Evolutionary conservation across 1,140 invertebrate species (phyloP).

Genomic region (Diabrotica undecimpunctata): DNA sequence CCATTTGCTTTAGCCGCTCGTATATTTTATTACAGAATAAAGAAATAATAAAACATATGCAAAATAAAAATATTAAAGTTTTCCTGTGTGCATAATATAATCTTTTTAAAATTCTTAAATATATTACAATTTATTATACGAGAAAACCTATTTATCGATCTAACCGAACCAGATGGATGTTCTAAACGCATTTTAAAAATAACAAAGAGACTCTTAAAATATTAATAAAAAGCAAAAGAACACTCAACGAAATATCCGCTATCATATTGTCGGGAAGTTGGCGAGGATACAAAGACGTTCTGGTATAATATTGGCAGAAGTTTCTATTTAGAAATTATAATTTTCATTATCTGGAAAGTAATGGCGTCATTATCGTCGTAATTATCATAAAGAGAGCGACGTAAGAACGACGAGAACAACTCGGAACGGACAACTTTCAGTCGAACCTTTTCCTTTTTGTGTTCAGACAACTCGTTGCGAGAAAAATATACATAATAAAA

Average conservation of each 20-base stretch:
- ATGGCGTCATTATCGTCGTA: constrained; percentile 36
- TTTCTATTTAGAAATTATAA: constrained; percentile 37
- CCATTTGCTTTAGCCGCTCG: too few relatives aligned
- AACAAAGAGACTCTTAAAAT: neutral
- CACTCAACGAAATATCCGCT: constrained; percentile 1
- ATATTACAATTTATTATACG: too few relatives aligned
- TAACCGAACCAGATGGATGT: neutral
- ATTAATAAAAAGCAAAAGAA: constrained; percentile 3
- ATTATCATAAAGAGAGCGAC: constrained; percentile 32
- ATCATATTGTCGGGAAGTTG: constrained; percentile 14
- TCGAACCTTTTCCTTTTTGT: constrained; percentile 25
- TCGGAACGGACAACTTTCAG: constrained; percentile 25
- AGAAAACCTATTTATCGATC: too few relatives aligned
- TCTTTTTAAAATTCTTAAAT: too few relatives aligned
- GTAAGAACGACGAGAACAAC: constrained; percentile 25
- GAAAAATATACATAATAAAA: neutral
- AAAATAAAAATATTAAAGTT: too few relatives aligned
- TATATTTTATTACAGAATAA: too few relatives aligned
- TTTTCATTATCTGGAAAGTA: constrained; percentile 38
- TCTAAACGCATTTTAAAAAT: neutral
- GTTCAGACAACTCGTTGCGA: constrained; percentile 8
- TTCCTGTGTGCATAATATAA: too few relatives aligned
- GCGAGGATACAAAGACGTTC: constrained; percentile 22
- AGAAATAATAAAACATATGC: too few relatives aligned
- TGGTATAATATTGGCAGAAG: constrained; percentile 27